Base-by-base conservation (phyloP, 2,797 vertebrate species). In the Hoplostethus mediterraneus region DNA sequence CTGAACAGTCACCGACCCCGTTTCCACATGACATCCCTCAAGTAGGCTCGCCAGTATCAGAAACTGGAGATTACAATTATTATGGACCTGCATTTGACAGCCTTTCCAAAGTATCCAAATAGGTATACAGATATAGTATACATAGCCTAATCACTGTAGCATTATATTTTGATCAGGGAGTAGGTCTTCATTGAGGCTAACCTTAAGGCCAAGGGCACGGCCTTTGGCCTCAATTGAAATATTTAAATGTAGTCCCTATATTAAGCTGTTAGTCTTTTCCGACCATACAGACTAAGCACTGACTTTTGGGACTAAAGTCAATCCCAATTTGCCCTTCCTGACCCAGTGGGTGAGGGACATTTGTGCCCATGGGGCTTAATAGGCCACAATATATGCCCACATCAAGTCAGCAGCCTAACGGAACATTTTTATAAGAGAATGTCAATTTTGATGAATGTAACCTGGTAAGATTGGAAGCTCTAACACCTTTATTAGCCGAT, bases 221-320 rank as follows among this genome's bases (percentile, higher is more conserved):
- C 86, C 80, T 84, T 82, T 89, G 77, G 85, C 86, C 86, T 69
- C 65, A 5, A n/a, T n/a, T 75, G 77, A 65, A 80, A 68, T 74
- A 72, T 81, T 78, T 40, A 75, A 78, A 70, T 63, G 71, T 59
- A 28, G 38, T 48, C 42, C 33, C 14, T 54, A 25, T 84, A 81
- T 83, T 76, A 80, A 81, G 82, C 58, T 58, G 9, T 33, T 14
- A 47, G 51, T 71, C 31, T 12, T 55, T 61, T 65, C 54, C 56
- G 60, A 63, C 62, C 74, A 68, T 65, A 7, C 51, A 72, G 45
- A 61, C 74, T 71, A 73, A 76, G 48, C 67, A 67, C 28, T 81
- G 81, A 72, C 79, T 86, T 85, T 38, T 21, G 55, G 71, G 75
- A 71, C 40, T 42, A 11, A 42, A 42, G 9, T 42, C 40, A 42